Conservation (phyloP, 2,113 vertebrate species). For the Columbina picui region DNA sequence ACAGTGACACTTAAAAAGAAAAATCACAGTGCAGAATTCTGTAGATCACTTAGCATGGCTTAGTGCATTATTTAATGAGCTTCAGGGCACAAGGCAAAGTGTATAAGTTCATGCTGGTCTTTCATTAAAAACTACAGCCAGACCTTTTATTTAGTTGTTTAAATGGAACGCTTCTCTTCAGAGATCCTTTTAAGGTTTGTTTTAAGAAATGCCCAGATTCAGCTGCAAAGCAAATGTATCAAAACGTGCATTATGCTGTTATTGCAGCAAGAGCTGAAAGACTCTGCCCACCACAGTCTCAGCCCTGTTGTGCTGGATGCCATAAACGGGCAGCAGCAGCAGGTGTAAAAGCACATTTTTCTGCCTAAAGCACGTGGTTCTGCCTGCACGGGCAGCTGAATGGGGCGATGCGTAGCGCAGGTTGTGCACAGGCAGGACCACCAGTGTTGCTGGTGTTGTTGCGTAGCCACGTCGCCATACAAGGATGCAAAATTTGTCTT, state of each 20-base stretch:
- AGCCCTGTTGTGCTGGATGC: background rate
- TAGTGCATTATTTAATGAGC: background rate
- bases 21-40: background rate
- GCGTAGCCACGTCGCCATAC: rapidly evolving
- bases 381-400: background rate
- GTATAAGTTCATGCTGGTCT: background rate
- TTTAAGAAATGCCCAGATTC: background rate
- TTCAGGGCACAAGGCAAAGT: background rate
- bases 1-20: background rate
- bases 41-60: background rate
- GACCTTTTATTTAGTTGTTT: background rate
- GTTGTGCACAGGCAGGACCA: background rate
- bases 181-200: background rate
- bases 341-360: background rate
- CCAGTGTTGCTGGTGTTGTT: rapidly evolving
- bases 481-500: background rate
- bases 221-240: background rate
- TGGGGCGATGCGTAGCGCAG: rapidly evolving
- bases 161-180: background rate
- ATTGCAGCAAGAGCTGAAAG: background rate
- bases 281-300: rapidly evolving
- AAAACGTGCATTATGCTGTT: background rate
- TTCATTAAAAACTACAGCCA: slow-evolving; percentile 1
- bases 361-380: background rate
- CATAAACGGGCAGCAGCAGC: background rate